A percentile compares a stretch with the other conserved stretches of the same genome.
These are phyloP conservation scores for Cheilinus undulatus DNA, from an alignment of 2,113 vertebrate genomes.

Conservation along the genomic window DNA sequence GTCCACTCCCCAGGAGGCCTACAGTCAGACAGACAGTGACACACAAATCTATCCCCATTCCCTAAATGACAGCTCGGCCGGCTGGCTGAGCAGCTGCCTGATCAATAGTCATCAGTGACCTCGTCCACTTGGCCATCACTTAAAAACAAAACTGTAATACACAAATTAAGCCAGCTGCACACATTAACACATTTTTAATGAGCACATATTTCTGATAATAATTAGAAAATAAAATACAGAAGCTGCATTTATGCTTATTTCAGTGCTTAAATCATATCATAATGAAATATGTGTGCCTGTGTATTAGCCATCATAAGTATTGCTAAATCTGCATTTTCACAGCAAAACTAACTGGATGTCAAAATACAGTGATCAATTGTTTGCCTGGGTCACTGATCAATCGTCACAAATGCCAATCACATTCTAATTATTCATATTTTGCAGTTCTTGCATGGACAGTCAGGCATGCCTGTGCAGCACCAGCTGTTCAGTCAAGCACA, in stretches of 20 bases:
- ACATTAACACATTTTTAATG: conserved; percentile 9
- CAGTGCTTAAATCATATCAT: background rate
- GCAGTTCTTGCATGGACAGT: conserved; percentile 38
- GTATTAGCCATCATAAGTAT: conserved; percentile 32
- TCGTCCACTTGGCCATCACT: conserved; percentile 72
- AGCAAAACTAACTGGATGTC: conserved; percentile 66
- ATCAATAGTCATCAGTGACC: conserved; percentile 86
- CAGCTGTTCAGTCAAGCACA: conserved; percentile 28
- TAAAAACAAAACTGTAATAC: conserved; percentile 67
- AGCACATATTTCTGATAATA: background rate
- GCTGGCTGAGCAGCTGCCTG: conserved; percentile 74
- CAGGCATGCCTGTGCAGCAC: background rate
- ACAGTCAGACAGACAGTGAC: conserved; percentile 77
- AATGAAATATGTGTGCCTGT: conserved; percentile 24
- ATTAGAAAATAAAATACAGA: background rate
- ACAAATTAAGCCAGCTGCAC: conserved; percentile 52
- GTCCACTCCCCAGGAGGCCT: conserved; percentile 65
- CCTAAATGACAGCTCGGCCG: conserved; percentile 65
- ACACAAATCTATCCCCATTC: conserved; percentile 77
- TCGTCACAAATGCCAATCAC: conserved; percentile 76
- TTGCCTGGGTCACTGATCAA: conserved; percentile 76
- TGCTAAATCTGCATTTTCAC: conserved; percentile 69
- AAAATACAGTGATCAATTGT: conserved; percentile 71
- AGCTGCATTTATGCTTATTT: background rate
- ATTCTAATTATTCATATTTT: conserved; percentile 73